A percentile compares a stretch with the other conserved stretches of the same genome.
Evolutionary conservation across 2,797 vertebrate genomes (phyloP).

Genomic region (Rhadinocentrus ornatus): DNA sequence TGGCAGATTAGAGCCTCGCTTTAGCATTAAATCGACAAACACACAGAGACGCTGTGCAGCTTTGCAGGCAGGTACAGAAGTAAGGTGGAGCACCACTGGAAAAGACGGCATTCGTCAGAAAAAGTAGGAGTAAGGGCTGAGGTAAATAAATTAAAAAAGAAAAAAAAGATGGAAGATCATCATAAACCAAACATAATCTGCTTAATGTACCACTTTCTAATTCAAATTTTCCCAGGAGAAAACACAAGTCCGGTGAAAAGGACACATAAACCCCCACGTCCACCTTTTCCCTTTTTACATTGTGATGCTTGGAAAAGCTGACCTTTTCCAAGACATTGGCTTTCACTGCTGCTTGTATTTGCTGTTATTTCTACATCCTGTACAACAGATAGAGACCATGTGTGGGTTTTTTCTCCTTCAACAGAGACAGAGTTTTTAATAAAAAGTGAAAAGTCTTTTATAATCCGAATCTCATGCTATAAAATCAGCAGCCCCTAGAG

Average conservation of each 20-base stretch:
- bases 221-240: constrained; percentile 63
- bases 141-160: not conserved
- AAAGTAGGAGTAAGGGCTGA: constrained; percentile 30
- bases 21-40: constrained; percentile 76
- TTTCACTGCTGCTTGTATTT: constrained; percentile 28
- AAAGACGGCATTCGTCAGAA: constrained; percentile 51
- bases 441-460: not conserved
- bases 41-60: constrained; percentile 47
- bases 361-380: constrained; percentile 8
- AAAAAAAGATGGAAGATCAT: constrained; percentile 27
- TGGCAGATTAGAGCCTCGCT: constrained; percentile 79
- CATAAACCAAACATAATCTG: constrained; percentile 70
- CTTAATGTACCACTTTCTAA: constrained; percentile 74
- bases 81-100: constrained; percentile 63
- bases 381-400: not conserved
- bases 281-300: constrained; percentile 38
- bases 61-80: constrained; percentile 70
- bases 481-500: not conserved
- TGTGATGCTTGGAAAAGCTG: constrained; percentile 28
- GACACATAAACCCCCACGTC: constrained; percentile 41
- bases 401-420: constrained; percentile 6
- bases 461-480: not conserved
- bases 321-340: constrained; percentile 58
- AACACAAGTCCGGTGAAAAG: constrained; percentile 48
- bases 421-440: not conserved